Evolutionary conservation across 2,113 vertebrate genomes (phyloP).

Genomic region (Lycaon pictus): DNA sequence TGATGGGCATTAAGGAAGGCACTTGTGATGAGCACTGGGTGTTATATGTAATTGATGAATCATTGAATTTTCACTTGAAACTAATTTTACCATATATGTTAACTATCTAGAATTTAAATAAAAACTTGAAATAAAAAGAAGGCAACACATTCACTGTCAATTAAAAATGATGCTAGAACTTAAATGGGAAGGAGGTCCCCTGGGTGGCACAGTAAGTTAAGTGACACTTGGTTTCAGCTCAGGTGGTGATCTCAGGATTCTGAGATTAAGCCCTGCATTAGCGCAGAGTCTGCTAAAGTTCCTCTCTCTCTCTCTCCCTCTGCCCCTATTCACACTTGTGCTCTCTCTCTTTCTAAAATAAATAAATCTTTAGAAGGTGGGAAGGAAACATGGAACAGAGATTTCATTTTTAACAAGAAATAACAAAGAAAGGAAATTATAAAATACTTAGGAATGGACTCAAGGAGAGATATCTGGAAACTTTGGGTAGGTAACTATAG

Average conservation of each 20-base stretch:
- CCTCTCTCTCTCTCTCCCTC: not conserved
- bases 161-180: not conserved
- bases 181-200: not conserved
- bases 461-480: not conserved
- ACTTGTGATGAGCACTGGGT: not conserved
- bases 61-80: not conserved
- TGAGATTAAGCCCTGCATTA: not conserved
- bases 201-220: not conserved
- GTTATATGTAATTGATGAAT: not conserved
- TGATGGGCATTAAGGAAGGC: not conserved
- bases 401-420: not conserved
- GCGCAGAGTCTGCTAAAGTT: not conserved
- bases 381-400: not conserved
- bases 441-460: not conserved
- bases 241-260: not conserved
- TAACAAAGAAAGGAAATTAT: not conserved
- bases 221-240: not conserved
- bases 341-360: not conserved
- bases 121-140: not conserved
- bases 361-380: not conserved
- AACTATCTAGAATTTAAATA: not conserved
- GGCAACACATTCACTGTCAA: not conserved
- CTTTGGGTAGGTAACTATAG: not conserved
- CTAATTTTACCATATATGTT: not conserved
- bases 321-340: not conserved